Evolutionary conservation across 2,113 vertebrate species (phyloP).

Genomic region (Oxygymnocypris stewartii): DNA sequence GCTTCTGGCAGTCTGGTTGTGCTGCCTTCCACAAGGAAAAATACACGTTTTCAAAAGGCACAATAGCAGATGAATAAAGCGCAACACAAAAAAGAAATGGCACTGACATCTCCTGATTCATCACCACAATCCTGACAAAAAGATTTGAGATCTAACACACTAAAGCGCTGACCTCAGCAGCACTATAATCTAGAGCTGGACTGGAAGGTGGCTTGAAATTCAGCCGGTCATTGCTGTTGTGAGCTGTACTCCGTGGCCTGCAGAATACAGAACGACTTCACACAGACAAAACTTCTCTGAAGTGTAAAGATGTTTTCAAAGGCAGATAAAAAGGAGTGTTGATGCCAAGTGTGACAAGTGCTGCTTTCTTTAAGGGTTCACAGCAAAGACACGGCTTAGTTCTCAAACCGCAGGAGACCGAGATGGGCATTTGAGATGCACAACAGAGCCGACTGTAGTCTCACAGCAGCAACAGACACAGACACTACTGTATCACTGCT

Average conservation of each 20-base stretch:
- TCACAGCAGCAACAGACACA: slow-evolving; percentile 7
- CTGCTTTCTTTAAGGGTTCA: slow-evolving; percentile 54
- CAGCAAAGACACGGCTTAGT: slow-evolving; percentile 59
- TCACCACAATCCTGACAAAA: background rate
- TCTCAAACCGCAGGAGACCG: slow-evolving; percentile 51
- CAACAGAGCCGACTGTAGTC: slow-evolving; percentile 39
- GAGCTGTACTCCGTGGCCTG: background rate
- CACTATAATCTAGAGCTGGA: background rate
- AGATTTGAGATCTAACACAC: background rate
- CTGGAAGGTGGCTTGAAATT: slow-evolving; percentile 19
- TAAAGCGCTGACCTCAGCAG: background rate
- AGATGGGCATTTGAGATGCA: slow-evolving; percentile 33
- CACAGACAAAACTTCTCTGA: slow-evolving; percentile 39
- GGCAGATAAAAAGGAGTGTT: slow-evolving; percentile 36
- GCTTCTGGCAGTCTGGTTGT: background rate
- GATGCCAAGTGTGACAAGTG: slow-evolving; percentile 43
- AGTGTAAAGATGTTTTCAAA: slow-evolving; percentile 49
- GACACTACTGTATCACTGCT: slow-evolving; percentile 20
- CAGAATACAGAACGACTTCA: slow-evolving; percentile 15
- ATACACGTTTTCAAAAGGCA: background rate
- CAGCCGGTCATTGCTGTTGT: slow-evolving; percentile 5
- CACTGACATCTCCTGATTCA: slow-evolving; percentile 16
- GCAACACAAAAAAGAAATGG: background rate
- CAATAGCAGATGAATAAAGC: slow-evolving; percentile 8
- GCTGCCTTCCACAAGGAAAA: background rate